Conservation (phyloP, 2,888 invertebrate genomes). For the Athetis lepigone region DNA sequence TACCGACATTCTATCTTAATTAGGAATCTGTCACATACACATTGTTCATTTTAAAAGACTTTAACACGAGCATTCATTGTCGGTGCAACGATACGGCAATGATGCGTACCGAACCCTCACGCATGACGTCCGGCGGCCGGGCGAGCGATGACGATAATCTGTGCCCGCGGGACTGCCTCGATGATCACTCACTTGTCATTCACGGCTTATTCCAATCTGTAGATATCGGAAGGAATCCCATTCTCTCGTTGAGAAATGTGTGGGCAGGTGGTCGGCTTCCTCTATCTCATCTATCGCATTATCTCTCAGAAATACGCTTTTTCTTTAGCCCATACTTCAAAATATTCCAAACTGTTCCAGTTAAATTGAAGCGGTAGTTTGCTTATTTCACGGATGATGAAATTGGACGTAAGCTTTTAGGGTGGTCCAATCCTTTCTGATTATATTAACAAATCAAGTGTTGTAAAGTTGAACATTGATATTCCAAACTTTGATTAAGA, state of each 20-base stretch:
- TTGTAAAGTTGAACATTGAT: constrained; percentile 24
- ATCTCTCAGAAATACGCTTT: constrained; percentile 9
- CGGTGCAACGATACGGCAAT: constrained; percentile 53
- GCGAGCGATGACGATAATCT: constrained; percentile 62
- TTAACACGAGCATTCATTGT: constrained; percentile 22
- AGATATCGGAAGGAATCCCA: constrained; percentile 32
- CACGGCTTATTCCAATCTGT: constrained; percentile 43
- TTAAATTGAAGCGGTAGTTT: background rate
- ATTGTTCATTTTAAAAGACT: constrained; percentile 17
- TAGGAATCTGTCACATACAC: constrained; percentile 5
- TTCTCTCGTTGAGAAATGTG: constrained; percentile 33
- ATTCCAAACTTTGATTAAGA: constrained; percentile 30
- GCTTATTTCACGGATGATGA: background rate
- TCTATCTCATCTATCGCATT: constrained; percentile 28
- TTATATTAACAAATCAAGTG: constrained; percentile 10
- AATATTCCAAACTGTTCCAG: background rate
- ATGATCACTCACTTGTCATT: constrained; percentile 63
- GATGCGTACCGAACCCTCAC: constrained; percentile 52
- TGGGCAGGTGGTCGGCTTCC: constrained; percentile 32
- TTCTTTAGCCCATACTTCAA: background rate
- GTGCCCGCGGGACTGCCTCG: constrained; percentile 59
- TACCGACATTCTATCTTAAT: constrained; percentile 18
- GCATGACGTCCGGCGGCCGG: constrained; percentile 49
- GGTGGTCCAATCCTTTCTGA: constrained; percentile 8
- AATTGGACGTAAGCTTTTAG: constrained; percentile 8